These are phyloP conservation scores for Trilocha varians DNA, from an alignment of 2,888 invertebrate genomes.

Conservation along the genomic window DNA sequence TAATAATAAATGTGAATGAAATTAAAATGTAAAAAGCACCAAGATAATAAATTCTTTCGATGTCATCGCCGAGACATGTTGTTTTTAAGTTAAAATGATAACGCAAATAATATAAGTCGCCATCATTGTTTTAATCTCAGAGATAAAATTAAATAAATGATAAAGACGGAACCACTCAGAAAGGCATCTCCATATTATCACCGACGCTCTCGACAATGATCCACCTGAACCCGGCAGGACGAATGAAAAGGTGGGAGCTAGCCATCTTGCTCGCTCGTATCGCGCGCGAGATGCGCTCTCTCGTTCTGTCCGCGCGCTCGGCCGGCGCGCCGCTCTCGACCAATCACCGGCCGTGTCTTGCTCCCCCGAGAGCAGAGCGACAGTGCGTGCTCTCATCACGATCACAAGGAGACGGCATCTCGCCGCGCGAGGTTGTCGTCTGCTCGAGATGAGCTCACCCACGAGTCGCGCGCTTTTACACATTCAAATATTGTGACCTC, in stretches of 20 bases:
- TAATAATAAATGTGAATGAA: too few species aligned
- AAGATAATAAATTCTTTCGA: too few species aligned
- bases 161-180: constrained; percentile 36
- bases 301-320: constrained; percentile 58
- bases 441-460: constrained; percentile 39
- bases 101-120: constrained; percentile 18
- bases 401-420: constrained; percentile 69
- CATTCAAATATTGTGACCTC: constrained; percentile 34
- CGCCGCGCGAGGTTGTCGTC: constrained; percentile 65
- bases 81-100: constrained; percentile 3
- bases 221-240: constrained; percentile 58
- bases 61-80: too few species aligned
- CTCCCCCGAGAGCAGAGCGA: constrained; percentile 73
- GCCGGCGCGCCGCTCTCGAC: constrained; percentile 57
- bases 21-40: too few species aligned
- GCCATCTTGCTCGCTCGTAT: constrained; percentile 55
- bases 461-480: constrained; percentile 41
- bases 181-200: constrained; percentile 66
- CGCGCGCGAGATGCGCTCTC: constrained; percentile 54
- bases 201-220: constrained; percentile 56
- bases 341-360: constrained; percentile 69
- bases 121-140: constrained; percentile 29
- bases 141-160: constrained; percentile 36
- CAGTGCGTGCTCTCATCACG: constrained; percentile 71
- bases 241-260: constrained; percentile 56